Conservation (phyloP, 2,888 invertebrate genomes). For the Candidula unifasciata region DNA sequence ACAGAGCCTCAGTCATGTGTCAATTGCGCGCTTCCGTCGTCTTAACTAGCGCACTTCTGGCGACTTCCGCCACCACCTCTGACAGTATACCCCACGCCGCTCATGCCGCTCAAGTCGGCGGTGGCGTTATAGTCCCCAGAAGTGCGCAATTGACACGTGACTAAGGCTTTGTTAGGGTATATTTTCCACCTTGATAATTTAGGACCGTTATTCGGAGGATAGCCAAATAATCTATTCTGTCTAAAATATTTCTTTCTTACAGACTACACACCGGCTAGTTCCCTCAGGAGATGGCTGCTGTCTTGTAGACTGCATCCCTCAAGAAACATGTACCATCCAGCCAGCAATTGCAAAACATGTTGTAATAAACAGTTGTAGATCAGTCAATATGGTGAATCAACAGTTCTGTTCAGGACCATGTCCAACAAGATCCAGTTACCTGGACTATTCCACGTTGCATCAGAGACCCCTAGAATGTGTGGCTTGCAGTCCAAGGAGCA, state of each 20-base stretch:
- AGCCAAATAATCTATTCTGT: too few species aligned
- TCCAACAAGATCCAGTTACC: neutral
- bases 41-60: too few species aligned
- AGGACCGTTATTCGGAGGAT: too few species aligned
- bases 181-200: too few species aligned
- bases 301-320: conserved; percentile 43
- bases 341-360: conserved; percentile 7
- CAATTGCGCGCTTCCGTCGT: too few species aligned
- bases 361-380: conserved; percentile 25
- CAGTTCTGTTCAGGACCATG: conserved; percentile 41
- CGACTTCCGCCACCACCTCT: too few species aligned
- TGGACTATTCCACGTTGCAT: conserved; percentile 5
- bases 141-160: too few species aligned
- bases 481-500: conserved; percentile 23
- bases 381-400: neutral
- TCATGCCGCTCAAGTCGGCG: too few species aligned
- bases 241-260: neutral
- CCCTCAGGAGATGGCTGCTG: conserved; percentile 46
- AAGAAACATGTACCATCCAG: conserved; percentile 34
- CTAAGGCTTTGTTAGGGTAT: too few species aligned
- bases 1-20: too few species aligned
- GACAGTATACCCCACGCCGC: too few species aligned
- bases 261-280: conserved; percentile 41
- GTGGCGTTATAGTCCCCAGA: too few species aligned
- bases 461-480: conserved; percentile 13